A percentile compares a stretch with the other conserved stretches of the same genome.
These are phyloP conservation scores for Telmatochromis brachygnathus DNA, from an alignment of 2,113 vertebrate species.

Conservation along the genomic window DNA sequence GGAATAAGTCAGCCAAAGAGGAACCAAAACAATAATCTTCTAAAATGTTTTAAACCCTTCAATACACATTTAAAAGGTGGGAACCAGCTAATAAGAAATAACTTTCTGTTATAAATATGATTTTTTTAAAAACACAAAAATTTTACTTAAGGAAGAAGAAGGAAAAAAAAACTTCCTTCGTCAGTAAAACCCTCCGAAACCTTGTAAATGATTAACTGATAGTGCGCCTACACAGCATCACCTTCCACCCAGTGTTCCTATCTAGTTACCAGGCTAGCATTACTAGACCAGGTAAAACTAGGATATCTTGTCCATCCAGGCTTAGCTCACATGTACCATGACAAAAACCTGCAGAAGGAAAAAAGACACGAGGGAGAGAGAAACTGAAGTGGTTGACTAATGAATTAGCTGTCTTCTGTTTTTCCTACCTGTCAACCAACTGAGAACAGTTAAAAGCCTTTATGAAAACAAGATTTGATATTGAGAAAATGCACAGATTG, in stretches of 20 bases:
- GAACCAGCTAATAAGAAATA: neutral
- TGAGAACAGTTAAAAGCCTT: neutral
- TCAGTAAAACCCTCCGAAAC: neutral
- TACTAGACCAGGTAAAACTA: constrained; percentile 48
- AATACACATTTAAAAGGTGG: neutral
- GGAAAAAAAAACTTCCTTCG: neutral
- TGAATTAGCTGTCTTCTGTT: constrained; percentile 20
- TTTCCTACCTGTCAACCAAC: constrained; percentile 11
- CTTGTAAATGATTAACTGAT: constrained; percentile 49
- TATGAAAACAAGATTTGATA: neutral
- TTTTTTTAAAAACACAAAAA: neutral
- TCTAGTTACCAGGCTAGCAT: constrained; percentile 54
- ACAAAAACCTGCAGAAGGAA: neutral
- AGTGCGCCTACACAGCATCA: neutral
- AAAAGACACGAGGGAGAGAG: neutral
- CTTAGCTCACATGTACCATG: constrained; percentile 18
- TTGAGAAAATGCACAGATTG: neutral
- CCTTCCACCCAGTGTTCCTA: constrained; percentile 26
- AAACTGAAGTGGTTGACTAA: constrained; percentile 29
- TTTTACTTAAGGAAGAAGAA: neutral
- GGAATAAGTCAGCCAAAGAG: neutral
- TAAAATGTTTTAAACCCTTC: neutral
- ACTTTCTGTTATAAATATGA: neutral
- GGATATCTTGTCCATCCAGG: constrained; percentile 1
- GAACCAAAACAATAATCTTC: neutral